Conservation (phyloP, 2,797 vertebrate genomes). For the Platalea minor region DNA sequence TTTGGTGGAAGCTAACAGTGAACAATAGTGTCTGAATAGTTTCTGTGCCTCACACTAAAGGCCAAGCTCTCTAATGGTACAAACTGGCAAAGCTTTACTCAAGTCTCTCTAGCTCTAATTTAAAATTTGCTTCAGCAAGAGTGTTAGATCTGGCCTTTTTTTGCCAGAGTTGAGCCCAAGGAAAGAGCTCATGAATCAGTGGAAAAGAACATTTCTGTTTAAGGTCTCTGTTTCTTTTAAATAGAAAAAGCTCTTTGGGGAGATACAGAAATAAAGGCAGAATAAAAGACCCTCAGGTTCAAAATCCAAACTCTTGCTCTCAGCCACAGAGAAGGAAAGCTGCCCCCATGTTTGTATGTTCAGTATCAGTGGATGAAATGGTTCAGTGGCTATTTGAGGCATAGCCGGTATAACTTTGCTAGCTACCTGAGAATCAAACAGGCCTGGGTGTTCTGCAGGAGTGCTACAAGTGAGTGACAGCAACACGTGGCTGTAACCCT, state of each 20-base stretch:
- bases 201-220: background rate
- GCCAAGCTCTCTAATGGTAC: background rate
- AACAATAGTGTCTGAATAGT: background rate
- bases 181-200: background rate
- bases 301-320: background rate
- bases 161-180: background rate
- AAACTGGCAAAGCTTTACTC: background rate
- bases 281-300: background rate
- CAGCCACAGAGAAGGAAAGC: background rate
- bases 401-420: background rate
- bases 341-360: background rate
- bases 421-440: background rate
- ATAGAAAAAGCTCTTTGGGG: background rate
- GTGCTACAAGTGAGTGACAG: constrained; percentile 1
- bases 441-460: background rate
- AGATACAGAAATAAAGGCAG: background rate
- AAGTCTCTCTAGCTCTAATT: background rate
- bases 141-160: background rate
- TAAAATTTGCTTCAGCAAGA: background rate
- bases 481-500: constrained; percentile 6
- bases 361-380: background rate
- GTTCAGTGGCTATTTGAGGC: background rate
- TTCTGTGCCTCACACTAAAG: background rate
- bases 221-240: background rate
- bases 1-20: background rate